Evolutionary conservation across 2,797 vertebrate species (phyloP).

Genomic region (Uromys caudimaculatus): DNA sequence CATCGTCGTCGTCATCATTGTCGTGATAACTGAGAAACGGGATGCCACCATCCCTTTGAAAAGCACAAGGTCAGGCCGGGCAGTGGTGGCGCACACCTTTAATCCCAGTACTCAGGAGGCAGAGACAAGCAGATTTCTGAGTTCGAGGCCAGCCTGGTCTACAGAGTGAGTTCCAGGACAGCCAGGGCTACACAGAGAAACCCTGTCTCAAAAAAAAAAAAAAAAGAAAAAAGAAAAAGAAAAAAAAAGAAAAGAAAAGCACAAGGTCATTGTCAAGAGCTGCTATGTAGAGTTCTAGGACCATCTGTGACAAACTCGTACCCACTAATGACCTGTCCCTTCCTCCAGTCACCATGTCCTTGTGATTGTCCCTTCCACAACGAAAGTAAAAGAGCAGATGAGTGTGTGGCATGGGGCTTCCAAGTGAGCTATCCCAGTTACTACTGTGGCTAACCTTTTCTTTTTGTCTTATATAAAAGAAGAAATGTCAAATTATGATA

Average conservation of each 20-base stretch:
- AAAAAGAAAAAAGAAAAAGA: no score
- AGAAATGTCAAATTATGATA: neutral
- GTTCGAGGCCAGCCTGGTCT: no score
- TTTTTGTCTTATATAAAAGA: neutral
- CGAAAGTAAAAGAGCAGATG: neutral
- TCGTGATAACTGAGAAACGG: neutral
- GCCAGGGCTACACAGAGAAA: no score
- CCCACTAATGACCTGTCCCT: neutral
- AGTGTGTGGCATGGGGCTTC: neutral
- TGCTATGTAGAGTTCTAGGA: neutral
- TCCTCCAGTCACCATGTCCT: neutral
- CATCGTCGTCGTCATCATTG: no score
- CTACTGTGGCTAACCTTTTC: neutral
- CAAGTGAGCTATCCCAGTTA: neutral
- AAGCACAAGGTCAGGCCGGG: accelerated
- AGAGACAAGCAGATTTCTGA: no score
- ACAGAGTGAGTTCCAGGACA: no score
- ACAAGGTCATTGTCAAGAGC: neutral
- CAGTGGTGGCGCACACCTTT: no score
- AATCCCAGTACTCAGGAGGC: no score
- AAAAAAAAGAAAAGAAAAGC: no score
- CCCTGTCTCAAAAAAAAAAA: no score
- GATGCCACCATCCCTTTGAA: neutral
- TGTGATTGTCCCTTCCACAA: neutral
- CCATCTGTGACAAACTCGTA: accelerated